Evolutionary conservation across 2,888 invertebrate species (phyloP), one percentile per base, ranked within the genome.

Genomic region (Leptinotarsa peninsularis): DNA sequence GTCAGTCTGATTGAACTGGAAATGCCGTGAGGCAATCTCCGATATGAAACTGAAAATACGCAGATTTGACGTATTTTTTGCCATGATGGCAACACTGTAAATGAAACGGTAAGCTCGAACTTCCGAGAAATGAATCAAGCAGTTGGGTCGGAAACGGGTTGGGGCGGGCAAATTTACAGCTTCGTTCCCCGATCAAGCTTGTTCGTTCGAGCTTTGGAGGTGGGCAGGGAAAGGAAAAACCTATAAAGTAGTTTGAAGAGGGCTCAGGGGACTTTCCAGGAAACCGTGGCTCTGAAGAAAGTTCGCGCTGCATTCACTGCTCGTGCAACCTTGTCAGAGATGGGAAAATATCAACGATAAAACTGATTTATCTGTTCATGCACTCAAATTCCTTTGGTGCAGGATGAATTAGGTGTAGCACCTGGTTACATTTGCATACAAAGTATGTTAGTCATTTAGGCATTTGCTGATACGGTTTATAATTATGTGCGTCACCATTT

Each of bases 161-260:
- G 63, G 67, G 60, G 70, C 71, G 76, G 82, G 79, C 83, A 85
- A 86, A 87, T 87, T 87, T 86, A 87, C 86, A 84, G 83, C 83
- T 85, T 81, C 84, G 86, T 83, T 85, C 85, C 85, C 86, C 86
- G 86, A 86, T 87, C 86, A 85, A 85, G 85, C 86, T 83, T 82
- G 85, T 82, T 83, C 84, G 84, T 82, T 82, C 79, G 77, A 79
- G 81, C 79, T 78, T 78, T 76, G 80, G 81, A 81, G 78, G 80
- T 76, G 78, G 78, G 67, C 77, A 78, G 74, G 73, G 75, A 79
- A 78, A 76, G 79, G 79, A 79, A 78, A 81, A 80, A 79, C 84
- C 85, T 84, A 86, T 88, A 88, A 88, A 88, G 87, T 87, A 88
- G 87, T 85, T 86, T 86, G 87, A 87, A 88, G 86, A 87, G 87